Percentiles rank a stretch among this genome's conserved stretches.
These are phyloP conservation scores for Andrena marginata DNA, from an alignment of 2,888 invertebrate genomes.

Conservation along the genomic window DNA sequence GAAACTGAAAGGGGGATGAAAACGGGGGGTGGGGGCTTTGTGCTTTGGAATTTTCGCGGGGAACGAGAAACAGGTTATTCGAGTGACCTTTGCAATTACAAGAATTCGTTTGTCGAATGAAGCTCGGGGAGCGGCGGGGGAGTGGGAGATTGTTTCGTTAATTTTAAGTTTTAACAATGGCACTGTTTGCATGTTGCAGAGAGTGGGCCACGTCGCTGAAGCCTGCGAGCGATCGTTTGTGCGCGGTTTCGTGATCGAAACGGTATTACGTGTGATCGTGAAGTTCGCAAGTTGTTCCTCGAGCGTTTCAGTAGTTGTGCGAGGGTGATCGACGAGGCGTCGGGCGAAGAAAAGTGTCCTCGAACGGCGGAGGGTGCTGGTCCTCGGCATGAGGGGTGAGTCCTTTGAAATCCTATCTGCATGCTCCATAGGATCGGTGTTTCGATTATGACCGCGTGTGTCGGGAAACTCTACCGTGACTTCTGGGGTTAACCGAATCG, in stretches of 20 bases:
- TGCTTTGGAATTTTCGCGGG: background rate
- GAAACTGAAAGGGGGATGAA: background rate
- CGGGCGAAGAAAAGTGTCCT: conserved; percentile 49
- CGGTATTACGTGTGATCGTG: conserved; percentile 42
- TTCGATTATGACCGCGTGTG: too few species aligned
- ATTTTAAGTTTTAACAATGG: too few species aligned
- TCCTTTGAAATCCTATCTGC: conserved; percentile 35
- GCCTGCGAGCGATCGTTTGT: conserved; percentile 18
- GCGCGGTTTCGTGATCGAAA: conserved; percentile 47
- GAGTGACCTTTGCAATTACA: conserved; percentile 18
- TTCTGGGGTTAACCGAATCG: too few species aligned
- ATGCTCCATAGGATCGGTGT: background rate
- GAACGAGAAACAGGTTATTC: conserved; percentile 19
- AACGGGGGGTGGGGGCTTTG: background rate
- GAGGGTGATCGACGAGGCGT: conserved; percentile 45
- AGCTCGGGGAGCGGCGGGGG: too few species aligned
- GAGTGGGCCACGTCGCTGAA: conserved; percentile 52
- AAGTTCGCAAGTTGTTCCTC: conserved; percentile 49
- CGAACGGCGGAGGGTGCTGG: conserved; percentile 52
- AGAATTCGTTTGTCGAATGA: too few species aligned
- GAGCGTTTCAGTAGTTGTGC: conserved; percentile 48
- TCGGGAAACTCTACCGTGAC: too few species aligned
- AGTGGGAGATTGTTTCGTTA: too few species aligned
- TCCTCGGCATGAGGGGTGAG: conserved; percentile 78
- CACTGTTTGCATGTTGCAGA: conserved; percentile 42